Evolutionary conservation across 2,888 invertebrate species (phyloP), one percentile per base, ranked within the genome.

Genomic region (Neoscelio sp.): DNA sequence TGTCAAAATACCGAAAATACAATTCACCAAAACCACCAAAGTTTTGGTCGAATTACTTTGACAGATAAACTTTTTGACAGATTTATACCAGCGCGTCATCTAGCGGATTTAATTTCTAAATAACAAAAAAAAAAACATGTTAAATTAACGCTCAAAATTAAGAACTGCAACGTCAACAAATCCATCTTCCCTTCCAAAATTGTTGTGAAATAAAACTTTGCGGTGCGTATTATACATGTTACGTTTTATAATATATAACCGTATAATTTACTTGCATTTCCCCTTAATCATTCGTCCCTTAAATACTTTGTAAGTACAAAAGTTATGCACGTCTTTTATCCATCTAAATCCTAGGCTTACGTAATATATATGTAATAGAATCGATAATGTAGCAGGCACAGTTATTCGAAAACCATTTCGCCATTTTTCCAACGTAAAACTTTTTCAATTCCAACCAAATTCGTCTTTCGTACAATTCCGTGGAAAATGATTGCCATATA

Each of bases 231-330:
- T 54, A 20, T 13, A 54, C 23, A 60, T 60, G n/a, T 30, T 2
- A 50, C 26, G 26, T 40, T 13, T 23, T 17, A 52, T 28, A 33
- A 18, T 5, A 30, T 44, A 60, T 44, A 62, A 33, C 44, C 15
- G 33, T 64, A 64, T 48, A 48, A 20, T 64, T 23, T 38, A 48
- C 8, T 46, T 46, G 35, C 38, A 64, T 48, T 64, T 50, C 17
- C 50, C 26, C 15, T 50, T 12, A 17, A 35, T 62, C 35, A 3
- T 58, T 58, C 13, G 8, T 38, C 48, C 13, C 8, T 48, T 50
- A 50, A 67, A 67, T 67, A 44, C 18, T 54, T 54, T 52, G 40
- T 68, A 68, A 68, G 68, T 68, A 56, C 68, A 68, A 68, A 56
- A 68, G 68, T 68, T 68, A 68, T 54, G 54, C n/a, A 20, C 15